These are phyloP conservation scores for Acridotheres tristis DNA, from an alignment of 2,797 vertebrate species.

Conservation along the genomic window DNA sequence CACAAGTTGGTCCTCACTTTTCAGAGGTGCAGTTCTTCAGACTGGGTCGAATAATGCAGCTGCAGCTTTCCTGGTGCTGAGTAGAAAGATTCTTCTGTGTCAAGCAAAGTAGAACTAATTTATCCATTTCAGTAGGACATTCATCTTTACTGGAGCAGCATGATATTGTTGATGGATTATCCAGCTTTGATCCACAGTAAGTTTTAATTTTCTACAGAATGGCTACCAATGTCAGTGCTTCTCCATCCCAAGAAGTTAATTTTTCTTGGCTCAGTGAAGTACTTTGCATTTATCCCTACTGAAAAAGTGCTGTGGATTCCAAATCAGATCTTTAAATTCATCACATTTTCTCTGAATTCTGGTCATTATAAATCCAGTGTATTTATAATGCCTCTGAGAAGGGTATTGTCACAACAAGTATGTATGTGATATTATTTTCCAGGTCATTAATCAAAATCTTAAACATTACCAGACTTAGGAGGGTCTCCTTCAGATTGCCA, in stretches of 20 bases:
- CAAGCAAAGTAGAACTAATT: neutral
- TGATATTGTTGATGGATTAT: slow-evolving; percentile 6
- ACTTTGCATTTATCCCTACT: neutral
- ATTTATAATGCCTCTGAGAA: neutral
- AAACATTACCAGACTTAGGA: neutral
- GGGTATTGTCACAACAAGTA: neutral
- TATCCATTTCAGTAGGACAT: neutral
- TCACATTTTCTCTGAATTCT: neutral
- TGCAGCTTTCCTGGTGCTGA: neutral
- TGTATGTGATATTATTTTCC: neutral
- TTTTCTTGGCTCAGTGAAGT: neutral
- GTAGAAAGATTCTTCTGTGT: neutral
- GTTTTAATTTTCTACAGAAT: slow-evolving; percentile 24
- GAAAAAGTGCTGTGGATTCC: neutral
- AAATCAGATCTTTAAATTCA: neutral
- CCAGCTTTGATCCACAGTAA: neutral
- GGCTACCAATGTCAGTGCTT: neutral
- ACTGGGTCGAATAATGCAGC: neutral
- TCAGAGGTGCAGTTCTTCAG: neutral
- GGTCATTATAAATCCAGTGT: neutral
- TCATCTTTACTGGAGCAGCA: neutral
- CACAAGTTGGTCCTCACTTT: neutral
- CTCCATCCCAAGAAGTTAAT: neutral
- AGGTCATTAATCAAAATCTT: neutral
- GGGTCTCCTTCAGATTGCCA: neutral